phyloP scores from a whole-genome alignment of 2,113 vertebrate genomes.

The Sterna hirundo region DNA sequence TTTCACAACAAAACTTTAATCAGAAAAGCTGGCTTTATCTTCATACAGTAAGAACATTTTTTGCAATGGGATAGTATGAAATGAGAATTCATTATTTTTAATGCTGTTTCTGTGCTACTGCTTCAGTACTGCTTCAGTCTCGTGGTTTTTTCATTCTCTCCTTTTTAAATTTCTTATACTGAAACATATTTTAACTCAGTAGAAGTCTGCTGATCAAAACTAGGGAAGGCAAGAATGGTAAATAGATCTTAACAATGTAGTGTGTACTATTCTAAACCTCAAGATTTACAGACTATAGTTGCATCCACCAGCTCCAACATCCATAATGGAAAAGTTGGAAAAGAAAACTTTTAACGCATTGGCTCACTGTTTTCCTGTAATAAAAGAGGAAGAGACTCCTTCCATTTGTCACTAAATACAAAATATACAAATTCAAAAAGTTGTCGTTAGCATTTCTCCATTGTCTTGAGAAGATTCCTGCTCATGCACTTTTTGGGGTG shows the following conservation, averaged over 20 bases:
- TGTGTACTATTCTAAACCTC: background rate
- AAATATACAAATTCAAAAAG: background rate
- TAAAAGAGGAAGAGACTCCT: background rate
- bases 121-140: background rate
- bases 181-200: background rate
- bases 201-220: background rate
- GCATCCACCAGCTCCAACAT: background rate
- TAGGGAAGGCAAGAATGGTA: background rate
- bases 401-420: background rate
- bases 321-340: background rate
- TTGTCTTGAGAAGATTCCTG: background rate
- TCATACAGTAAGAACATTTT: background rate
- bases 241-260: background rate
- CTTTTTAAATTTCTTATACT: background rate
- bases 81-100: constrained; percentile 1
- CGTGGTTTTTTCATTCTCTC: background rate
- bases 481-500: background rate
- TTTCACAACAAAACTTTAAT: background rate
- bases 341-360: background rate
- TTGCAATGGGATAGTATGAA: background rate
- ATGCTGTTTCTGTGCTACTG: background rate
- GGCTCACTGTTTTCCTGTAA: background rate
- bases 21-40: background rate
- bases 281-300: background rate
- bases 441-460: background rate